Percentiles rank a stretch among this genome's conserved stretches.
These are phyloP conservation scores for Epinephelus fuscoguttatus DNA, from an alignment of 2,113 vertebrate species.

Conservation along the genomic window DNA sequence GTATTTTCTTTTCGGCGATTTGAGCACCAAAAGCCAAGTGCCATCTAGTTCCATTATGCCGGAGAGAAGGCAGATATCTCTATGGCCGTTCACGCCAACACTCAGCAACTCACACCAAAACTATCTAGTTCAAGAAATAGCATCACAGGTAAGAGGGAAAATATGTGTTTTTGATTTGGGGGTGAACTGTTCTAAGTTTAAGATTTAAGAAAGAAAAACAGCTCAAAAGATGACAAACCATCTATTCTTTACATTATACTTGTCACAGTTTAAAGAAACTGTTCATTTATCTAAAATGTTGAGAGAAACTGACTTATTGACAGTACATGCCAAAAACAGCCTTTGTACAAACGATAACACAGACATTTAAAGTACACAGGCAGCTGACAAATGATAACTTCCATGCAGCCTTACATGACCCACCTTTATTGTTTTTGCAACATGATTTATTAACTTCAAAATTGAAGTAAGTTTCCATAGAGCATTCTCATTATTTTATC, in stretches of 20 bases:
- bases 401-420: neutral
- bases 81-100: too few relatives aligned
- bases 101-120: too few relatives aligned
- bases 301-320: neutral
- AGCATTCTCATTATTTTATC: conserved; percentile 7
- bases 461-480: neutral
- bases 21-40: too few relatives aligned
- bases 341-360: neutral
- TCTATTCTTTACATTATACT: neutral
- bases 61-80: too few relatives aligned
- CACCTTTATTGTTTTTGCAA: conserved; percentile 8
- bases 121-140: too few relatives aligned
- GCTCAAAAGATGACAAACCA: neutral
- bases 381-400: neutral
- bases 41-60: too few relatives aligned
- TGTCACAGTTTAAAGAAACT: neutral
- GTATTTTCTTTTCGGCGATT: too few relatives aligned
- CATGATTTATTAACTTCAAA: conserved; percentile 8
- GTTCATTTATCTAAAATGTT: neutral
- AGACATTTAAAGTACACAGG: neutral
- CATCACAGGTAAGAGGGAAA: too few relatives aligned
- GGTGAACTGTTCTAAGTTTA: too few relatives aligned
- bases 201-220: neutral
- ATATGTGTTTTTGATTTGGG: too few relatives aligned
- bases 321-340: neutral